Evolutionary conservation across 2,113 vertebrate genomes (phyloP), one percentile per base, ranked within the genome.

Genomic region (Xerus inauris): DNA sequence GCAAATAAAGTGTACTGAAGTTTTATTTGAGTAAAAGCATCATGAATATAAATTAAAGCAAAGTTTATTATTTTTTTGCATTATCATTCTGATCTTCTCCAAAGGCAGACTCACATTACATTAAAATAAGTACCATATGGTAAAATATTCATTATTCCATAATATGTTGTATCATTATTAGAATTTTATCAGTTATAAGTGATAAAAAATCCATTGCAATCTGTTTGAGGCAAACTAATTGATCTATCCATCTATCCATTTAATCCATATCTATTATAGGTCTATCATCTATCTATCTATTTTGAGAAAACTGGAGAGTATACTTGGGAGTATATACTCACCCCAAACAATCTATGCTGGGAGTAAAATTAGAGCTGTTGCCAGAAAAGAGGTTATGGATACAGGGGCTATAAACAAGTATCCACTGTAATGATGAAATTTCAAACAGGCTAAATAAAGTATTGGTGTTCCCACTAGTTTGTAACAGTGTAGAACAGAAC

Each of bases 1-100:
- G 32, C 12, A 97, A 90, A 77, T 72, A 77, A 89, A 87, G 2
- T 47, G 1, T 51, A 5, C 20, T 77, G 35, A 87, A 54, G 5
- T 82, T 85, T 95, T 84, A 76, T 90, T 82, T 93, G 24, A 95
- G 9, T 90, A 85, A 82, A 94, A 84, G 17, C 4, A 85, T 69
- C n/a, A 92, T 28, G 35, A 81, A 93, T 26, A 62, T 42, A 91
- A 67, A 88, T 62, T 73, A 96, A 91, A 57, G 0, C 30, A 69
- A 87, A 72, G 42, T 72, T 80, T 97, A 72, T 54, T 91, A 62
- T 40, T 85, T 98, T 98, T 89, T 94, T 73, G 22, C 2, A 75
- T 86, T 85, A 73, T 49, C 42, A 89, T 80, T 91, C 8, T 80
- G 3, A 3, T 83, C 19, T 87, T 82, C 6, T 95, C 17, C n/a